These are phyloP conservation scores for Psylliodes chrysocephalus DNA, from an alignment of 2,888 invertebrate genomes.

Conservation along the genomic window DNA sequence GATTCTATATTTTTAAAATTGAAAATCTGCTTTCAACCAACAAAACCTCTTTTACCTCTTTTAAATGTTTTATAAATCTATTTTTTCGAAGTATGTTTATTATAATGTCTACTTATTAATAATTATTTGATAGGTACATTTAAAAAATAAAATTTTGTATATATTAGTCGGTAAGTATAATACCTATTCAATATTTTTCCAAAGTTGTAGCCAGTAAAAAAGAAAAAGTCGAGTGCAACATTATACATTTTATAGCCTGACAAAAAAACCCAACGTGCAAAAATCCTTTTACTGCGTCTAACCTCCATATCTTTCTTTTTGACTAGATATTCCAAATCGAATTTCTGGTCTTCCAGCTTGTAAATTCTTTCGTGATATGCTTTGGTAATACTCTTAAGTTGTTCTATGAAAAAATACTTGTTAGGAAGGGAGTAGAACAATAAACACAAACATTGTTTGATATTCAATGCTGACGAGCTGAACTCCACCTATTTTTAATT, in stretches of 20 bases:
- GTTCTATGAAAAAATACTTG: conserved; percentile 68
- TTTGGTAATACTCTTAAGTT: conserved; percentile 79
- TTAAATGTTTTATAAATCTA: too few relatives aligned
- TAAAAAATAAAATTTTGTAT: too few relatives aligned
- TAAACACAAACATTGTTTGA: too few relatives aligned
- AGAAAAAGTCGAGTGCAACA: conserved; percentile 23
- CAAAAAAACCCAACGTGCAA: conserved; percentile 33
- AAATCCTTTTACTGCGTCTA: conserved; percentile 62
- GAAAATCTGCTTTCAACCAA: too few relatives aligned
- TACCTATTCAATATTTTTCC: conserved; percentile 16
- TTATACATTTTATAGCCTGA: conserved; percentile 20
- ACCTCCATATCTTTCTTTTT: conserved; percentile 99
- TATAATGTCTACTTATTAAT: too few relatives aligned
- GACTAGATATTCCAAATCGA: conserved; percentile 98
- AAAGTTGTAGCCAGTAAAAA: background rate
- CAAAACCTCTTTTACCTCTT: too few relatives aligned
- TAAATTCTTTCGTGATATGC: conserved; percentile 90
- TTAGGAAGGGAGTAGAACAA: conserved; percentile 10
- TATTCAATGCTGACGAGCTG: too few relatives aligned
- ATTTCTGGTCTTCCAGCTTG: conserved; percentile 93
- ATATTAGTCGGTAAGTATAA: too few relatives aligned
- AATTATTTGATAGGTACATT: too few relatives aligned
- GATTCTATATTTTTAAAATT: too few relatives aligned
- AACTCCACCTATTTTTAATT: too few relatives aligned
- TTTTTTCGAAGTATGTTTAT: too few relatives aligned